These are phyloP conservation scores for Heteronetta atricapilla DNA, from an alignment of 2,113 vertebrate species.

Conservation along the genomic window DNA sequence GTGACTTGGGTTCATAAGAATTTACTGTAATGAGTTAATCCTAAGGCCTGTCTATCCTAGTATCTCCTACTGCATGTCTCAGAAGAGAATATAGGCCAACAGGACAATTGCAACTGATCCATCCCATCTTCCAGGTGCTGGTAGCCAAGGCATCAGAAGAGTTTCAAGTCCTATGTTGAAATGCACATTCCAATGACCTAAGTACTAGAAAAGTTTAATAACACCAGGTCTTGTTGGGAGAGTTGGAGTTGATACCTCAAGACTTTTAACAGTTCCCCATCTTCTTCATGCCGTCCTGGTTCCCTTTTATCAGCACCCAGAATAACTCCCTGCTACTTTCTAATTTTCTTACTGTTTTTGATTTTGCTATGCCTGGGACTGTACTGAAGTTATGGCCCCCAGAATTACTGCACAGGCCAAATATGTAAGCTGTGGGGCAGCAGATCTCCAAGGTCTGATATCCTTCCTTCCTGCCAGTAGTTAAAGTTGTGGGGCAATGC, in stretches of 20 bases:
- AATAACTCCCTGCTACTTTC: not conserved
- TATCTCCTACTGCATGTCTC: not conserved
- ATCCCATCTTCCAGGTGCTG: not conserved
- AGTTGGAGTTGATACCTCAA: not conserved
- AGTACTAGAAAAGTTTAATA: not conserved
- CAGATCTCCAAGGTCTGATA: not conserved
- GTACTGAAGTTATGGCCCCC: not conserved
- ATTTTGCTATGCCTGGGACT: not conserved
- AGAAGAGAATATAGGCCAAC: not conserved
- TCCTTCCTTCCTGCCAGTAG: not conserved
- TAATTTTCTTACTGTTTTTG: not conserved
- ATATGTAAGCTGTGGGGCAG: not conserved
- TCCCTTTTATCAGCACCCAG: not conserved
- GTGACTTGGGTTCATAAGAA: not conserved
- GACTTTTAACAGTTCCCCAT: not conserved
- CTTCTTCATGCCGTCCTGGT: not conserved
- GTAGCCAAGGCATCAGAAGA: not conserved
- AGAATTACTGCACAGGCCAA: not conserved
- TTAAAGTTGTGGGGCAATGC: not conserved
- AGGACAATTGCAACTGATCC: not conserved
- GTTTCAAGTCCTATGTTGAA: not conserved
- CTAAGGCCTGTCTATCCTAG: accelerated
- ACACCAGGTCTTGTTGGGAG: not conserved
- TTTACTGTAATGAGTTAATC: not conserved
- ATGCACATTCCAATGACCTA: not conserved